These are phyloP conservation scores for Nomada hirtipes DNA, from an alignment of 2,888 invertebrate genomes.

Conservation along the genomic window DNA sequence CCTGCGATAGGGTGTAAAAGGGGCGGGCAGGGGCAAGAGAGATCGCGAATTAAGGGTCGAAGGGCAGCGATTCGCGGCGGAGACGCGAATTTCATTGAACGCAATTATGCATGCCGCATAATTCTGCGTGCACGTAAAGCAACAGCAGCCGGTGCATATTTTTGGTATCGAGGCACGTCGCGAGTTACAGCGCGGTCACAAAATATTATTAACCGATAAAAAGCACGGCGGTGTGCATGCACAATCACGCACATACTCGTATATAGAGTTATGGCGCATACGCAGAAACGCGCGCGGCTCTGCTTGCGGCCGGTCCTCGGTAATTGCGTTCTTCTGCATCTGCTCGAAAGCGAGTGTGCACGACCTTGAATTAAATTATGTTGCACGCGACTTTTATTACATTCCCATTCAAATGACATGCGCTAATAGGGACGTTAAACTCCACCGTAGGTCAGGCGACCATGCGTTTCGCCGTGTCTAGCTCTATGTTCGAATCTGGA, in stretches of 20 bases:
- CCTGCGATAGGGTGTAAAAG: conserved; percentile 10
- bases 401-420: conserved; percentile 73
- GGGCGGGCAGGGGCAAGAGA: neutral
- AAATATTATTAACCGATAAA: conserved; percentile 44
- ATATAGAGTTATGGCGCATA: conserved; percentile 7
- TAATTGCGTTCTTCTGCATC: conserved; percentile 55
- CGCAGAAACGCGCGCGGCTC: neutral
- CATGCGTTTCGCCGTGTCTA: conserved; percentile 35
- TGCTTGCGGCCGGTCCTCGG: conserved; percentile 8
- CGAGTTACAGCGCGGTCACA: conserved; percentile 5
- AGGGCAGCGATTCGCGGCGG: neutral
- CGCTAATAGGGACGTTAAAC: conserved; percentile 70
- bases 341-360: conserved; percentile 51
- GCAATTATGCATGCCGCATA: conserved; percentile 35
- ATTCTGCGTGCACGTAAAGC: conserved; percentile 21
- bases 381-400: conserved; percentile 72
- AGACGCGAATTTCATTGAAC: conserved; percentile 17
- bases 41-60: neutral
- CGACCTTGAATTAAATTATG: conserved; percentile 73
- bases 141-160: conserved; percentile 23
- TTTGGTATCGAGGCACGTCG: conserved; percentile 11
- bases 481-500: neutral
- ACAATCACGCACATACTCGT: conserved; percentile 6
- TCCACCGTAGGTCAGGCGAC: conserved; percentile 62
- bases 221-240: conserved; percentile 25